These are phyloP conservation scores for Lagopus leucura DNA, from an alignment of 2,113 vertebrate species.

Conservation along the genomic window DNA sequence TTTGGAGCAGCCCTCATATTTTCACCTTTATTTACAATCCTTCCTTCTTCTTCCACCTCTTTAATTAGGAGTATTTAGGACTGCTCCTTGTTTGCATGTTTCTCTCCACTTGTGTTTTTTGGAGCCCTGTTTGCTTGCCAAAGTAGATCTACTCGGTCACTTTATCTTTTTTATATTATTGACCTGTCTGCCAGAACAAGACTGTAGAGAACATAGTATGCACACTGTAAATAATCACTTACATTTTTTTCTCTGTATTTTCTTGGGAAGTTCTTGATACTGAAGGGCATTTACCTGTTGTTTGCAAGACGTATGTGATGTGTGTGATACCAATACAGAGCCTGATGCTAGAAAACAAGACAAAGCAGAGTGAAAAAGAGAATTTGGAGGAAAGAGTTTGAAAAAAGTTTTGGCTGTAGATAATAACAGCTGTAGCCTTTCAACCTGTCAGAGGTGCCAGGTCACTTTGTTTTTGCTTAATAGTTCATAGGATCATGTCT, in stretches of 20 bases:
- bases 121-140: neutral
- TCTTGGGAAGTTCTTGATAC: neutral
- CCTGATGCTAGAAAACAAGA: neutral
- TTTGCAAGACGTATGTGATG: neutral
- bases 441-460: neutral
- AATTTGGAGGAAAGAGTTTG: neutral
- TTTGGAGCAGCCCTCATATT: neutral
- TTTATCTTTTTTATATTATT: neutral
- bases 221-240: neutral
- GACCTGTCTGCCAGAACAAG: neutral
- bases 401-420: neutral
- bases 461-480: neutral
- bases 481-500: neutral
- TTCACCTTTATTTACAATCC: neutral
- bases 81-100: neutral
- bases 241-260: neutral
- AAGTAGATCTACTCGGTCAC: neutral
- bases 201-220: neutral
- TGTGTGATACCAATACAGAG: neutral
- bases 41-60: neutral
- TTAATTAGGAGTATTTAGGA: neutral
- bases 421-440: neutral
- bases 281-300: accelerated
- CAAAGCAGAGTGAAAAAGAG: neutral
- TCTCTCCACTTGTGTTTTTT: neutral